These are phyloP conservation scores for Neria commutata DNA, from an alignment of 2,888 invertebrate genomes.

Conservation along the genomic window DNA sequence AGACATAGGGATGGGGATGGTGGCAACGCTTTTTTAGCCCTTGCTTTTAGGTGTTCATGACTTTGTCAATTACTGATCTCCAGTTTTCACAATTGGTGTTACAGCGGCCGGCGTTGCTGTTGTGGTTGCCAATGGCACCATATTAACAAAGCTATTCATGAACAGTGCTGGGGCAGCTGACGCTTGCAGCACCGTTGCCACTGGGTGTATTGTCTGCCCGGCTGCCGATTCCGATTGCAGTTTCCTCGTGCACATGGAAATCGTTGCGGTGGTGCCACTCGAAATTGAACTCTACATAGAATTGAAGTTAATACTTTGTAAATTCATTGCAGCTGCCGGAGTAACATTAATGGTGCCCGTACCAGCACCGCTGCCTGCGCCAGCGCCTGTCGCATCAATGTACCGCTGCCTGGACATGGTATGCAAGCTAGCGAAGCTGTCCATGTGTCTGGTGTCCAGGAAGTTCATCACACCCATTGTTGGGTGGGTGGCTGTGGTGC, in stretches of 20 bases:
- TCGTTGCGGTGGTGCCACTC: slow-evolving; percentile 42
- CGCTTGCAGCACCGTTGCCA: slow-evolving; percentile 10
- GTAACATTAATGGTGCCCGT: slow-evolving; percentile 63
- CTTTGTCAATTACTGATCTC: slow-evolving; percentile 42
- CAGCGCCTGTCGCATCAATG: slow-evolving; percentile 54
- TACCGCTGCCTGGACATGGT: slow-evolving; percentile 65
- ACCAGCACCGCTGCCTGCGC: slow-evolving; percentile 40
- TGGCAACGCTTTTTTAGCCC: no score
- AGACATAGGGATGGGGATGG: no score
- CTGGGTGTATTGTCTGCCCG: not conserved
- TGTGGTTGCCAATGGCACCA: slow-evolving; percentile 25
- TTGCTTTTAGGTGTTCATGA: slow-evolving; percentile 34
- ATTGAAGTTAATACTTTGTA: slow-evolving; percentile 78
- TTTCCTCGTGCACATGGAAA: slow-evolving; percentile 20
- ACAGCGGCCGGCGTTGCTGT: not conserved
- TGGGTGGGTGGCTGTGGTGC: slow-evolving; percentile 62
- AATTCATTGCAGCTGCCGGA: slow-evolving; percentile 70
- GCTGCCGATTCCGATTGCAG: slow-evolving; percentile 22
- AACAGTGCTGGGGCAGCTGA: slow-evolving; percentile 40
- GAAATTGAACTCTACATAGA: slow-evolving; percentile 69
- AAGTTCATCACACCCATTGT: slow-evolving; percentile 71
- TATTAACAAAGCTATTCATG: slow-evolving; percentile 50
- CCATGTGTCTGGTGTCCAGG: slow-evolving; percentile 74
- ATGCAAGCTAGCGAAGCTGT: slow-evolving; percentile 69
- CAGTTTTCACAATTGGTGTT: not conserved